Evolutionary conservation across 2,888 invertebrate species (phyloP).

Genomic region (Caenorhabditis wallacei): DNA sequence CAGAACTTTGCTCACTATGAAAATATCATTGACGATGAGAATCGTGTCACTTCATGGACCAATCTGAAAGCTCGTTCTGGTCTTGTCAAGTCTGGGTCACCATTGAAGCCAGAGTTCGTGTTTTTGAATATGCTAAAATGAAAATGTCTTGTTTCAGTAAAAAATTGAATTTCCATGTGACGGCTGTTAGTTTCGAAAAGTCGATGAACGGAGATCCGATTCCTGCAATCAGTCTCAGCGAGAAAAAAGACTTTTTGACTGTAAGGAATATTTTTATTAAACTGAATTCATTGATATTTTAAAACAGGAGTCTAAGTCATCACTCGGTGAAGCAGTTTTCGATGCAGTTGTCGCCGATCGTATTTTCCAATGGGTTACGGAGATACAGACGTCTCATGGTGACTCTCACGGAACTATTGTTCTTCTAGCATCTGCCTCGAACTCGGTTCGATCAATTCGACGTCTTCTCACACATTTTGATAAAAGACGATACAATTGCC

Average conservation of each 20-base stretch:
- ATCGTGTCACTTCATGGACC: constrained; percentile 78
- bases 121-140: too few relatives aligned
- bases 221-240: constrained; percentile 53
- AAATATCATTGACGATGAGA: constrained; percentile 78
- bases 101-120: constrained; percentile 15
- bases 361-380: constrained; percentile 49
- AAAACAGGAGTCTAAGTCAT: constrained; percentile 25
- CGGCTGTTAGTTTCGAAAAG: constrained; percentile 55
- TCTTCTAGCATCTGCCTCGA: constrained; percentile 57
- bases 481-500: constrained; percentile 60
- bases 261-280: too few relatives aligned
- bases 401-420: constrained; percentile 43
- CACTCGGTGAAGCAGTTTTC: constrained; percentile 43
- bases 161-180: constrained; percentile 38
- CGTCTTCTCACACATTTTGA: constrained; percentile 63
- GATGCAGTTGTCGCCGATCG: constrained; percentile 56
- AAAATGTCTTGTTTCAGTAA: constrained; percentile 20
- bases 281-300: too few relatives aligned
- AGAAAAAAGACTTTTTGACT: constrained; percentile 58
- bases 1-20: constrained; percentile 81
- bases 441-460: constrained; percentile 54
- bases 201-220: constrained; percentile 55
- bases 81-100: constrained; percentile 11
- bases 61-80: constrained; percentile 50
- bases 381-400: constrained; percentile 45